Base-by-base conservation (phyloP, 2,113 vertebrate species). In the Phalacrocorax pelagicus region DNA sequence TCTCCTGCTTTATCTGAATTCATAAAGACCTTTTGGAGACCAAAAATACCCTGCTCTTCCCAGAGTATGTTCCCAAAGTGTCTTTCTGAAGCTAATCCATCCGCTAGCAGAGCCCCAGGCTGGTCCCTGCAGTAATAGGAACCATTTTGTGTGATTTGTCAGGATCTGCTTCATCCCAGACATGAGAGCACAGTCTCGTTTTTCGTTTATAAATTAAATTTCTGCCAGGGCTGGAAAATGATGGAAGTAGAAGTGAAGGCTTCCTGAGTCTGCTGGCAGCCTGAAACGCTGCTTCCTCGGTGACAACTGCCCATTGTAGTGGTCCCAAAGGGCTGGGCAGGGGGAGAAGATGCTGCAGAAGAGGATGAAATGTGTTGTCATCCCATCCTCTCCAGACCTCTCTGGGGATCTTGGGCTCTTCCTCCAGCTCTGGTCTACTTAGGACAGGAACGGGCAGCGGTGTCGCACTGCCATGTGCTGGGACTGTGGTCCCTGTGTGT, bases 391-490 rank as follows among this genome's bases (percentile, higher is more conserved):
- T 70, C 40, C 66, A 36, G 70, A 9, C 6, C 29, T n/a, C 11
- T 16, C 59, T 29, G 27, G 26, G 49, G 51, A 18, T 51, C 38
- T 23, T 6, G 55, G 55, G n/a, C 19, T 91, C 49, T 57, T 69
- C 34, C 54, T 65, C 27, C 61, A 61, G n/a, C 49, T 6, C n/a
- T 51, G 59, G 6, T 7, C 30, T 34, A 0, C 6, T 36, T 10
- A 12, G 63, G 63, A 44, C 26, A 52, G 59, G 74, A 30, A 26
- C 7, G 36, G 40, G 52, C 52, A 91, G 40, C 1, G 1, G 9
- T 54, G n/a, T 15, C 2, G 1, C 15, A 2, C 11, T 44, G 36
- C 29, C n/a, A 4, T 1, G 36, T 7, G 3, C 40, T 30, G 66
- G 78, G 69, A 40, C 55, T 9, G 1, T 9, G n/a, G 22, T 66